A percentile compares a stretch with the other conserved stretches of the same genome.
Evolutionary conservation across 2,888 invertebrate genomes (phyloP).

Genomic region (Eilema sororculum): DNA sequence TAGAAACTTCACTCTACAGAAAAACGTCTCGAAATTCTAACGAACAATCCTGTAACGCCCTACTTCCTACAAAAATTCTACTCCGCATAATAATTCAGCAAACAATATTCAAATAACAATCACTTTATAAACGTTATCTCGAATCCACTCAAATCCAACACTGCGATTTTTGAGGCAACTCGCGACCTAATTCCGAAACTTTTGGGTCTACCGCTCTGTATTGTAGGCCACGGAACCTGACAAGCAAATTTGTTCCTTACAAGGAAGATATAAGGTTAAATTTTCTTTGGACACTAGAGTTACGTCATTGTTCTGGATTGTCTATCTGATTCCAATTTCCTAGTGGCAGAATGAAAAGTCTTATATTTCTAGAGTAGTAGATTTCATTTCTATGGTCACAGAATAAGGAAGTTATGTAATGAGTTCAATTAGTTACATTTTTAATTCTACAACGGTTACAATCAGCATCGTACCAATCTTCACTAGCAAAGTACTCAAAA

Average conservation of each 20-base stretch:
- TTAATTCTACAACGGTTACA: no score
- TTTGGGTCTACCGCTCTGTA: constrained; percentile 63
- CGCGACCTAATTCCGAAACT: constrained; percentile 73
- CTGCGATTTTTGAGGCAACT: constrained; percentile 57
- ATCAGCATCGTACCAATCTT: no score
- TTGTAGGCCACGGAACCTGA: constrained; percentile 60
- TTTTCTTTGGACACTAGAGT: constrained; percentile 41
- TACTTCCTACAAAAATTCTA: neutral
- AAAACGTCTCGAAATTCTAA: neutral
- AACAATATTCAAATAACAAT: constrained; percentile 24
- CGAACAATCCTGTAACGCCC: neutral
- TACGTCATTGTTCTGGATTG: constrained; percentile 58
- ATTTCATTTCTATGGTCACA: neutral
- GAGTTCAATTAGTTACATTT: no score
- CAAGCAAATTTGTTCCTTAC: constrained; percentile 49
- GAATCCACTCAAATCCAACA: constrained; percentile 36
- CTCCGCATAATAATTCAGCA: constrained; percentile 9
- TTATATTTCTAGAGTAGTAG: neutral
- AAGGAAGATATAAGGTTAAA: constrained; percentile 39
- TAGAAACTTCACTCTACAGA: no score
- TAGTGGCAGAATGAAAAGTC: constrained; percentile 40
- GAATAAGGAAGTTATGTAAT: neutral
- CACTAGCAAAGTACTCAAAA: no score
- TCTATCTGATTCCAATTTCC: constrained; percentile 50
- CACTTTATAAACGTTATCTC: constrained; percentile 40